These are phyloP conservation scores for Neocrepidodera transversa DNA, from an alignment of 2,888 invertebrate species.

Conservation along the genomic window DNA sequence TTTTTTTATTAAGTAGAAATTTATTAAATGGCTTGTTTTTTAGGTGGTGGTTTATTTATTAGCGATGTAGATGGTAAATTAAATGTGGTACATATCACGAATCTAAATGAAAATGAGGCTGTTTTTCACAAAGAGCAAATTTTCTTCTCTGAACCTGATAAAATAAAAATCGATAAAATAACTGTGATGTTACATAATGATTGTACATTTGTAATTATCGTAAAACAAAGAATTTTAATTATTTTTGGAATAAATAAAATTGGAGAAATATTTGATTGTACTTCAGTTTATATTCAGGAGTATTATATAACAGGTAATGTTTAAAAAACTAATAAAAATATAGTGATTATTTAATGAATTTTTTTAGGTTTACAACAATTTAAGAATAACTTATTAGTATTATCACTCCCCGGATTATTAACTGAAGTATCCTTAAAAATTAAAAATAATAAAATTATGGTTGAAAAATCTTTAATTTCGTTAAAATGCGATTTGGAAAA, in stretches of 20 bases:
- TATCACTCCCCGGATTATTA: conserved; percentile 50
- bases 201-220: conserved; percentile 47
- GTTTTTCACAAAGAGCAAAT: conserved; percentile 39
- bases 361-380: conserved; percentile 51
- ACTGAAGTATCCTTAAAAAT: conserved; percentile 50
- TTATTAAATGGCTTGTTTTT: no score
- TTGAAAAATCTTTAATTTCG: conserved; percentile 47
- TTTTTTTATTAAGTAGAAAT: neutral
- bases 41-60: conserved; percentile 49
- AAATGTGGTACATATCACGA: conserved; percentile 46
- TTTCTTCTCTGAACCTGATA: conserved; percentile 47
- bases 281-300: conserved; percentile 47
- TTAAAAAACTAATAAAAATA: neutral
- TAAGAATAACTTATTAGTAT: conserved; percentile 47
- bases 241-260: conserved; percentile 47
- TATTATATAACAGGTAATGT: conserved; percentile 51
- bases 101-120: conserved; percentile 43
- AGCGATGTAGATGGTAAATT: conserved; percentile 52
- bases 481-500: conserved; percentile 51
- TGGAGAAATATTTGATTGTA: conserved; percentile 49
- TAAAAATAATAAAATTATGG: conserved; percentile 45
- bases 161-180: conserved; percentile 49
- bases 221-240: conserved; percentile 49
- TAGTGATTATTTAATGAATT: neutral
- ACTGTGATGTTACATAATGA: conserved; percentile 43